Evolutionary conservation across 2,888 invertebrate species (phyloP).

Genomic region (Dryococelus australis): DNA sequence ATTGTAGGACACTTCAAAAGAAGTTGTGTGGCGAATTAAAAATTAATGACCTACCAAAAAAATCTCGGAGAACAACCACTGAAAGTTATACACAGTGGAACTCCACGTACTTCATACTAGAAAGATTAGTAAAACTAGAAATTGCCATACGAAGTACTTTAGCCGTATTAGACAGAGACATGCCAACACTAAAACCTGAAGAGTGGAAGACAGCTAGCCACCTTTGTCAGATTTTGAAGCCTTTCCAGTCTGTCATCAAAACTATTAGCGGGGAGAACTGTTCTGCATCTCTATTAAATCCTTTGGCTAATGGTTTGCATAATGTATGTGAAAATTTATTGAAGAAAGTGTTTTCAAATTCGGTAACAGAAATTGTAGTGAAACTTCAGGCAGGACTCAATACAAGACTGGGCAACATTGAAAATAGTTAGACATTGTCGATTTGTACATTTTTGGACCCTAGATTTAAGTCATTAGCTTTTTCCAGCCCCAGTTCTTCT

Average conservation of each 20-base stretch:
- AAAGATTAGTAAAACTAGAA: not conserved
- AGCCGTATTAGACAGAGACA: not conserved
- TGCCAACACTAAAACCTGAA: not conserved
- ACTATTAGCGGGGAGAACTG: not conserved
- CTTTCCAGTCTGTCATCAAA: not conserved
- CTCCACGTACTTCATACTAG: not conserved
- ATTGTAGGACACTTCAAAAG: not conserved
- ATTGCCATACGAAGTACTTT: not conserved
- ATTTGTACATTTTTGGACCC: too few relatives aligned
- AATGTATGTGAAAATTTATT: not conserved
- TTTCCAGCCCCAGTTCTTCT: not conserved
- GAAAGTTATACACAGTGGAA: not conserved
- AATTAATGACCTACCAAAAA: not conserved
- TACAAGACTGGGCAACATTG: not conserved
- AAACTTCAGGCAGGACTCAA: too few relatives aligned
- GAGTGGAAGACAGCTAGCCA: not conserved
- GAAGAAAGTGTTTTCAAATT: not conserved
- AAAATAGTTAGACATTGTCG: not conserved
- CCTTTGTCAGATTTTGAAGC: not conserved
- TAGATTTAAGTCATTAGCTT: too few relatives aligned
- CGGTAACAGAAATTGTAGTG: too few relatives aligned
- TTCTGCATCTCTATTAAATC: not conserved
- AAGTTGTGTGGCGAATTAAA: not conserved
- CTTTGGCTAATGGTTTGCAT: not conserved
- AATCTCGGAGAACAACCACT: not conserved